Evolutionary conservation across 1,140 invertebrate genomes (phyloP), one percentile per base, ranked within the genome.

Genomic region (Planococcus citri): DNA sequence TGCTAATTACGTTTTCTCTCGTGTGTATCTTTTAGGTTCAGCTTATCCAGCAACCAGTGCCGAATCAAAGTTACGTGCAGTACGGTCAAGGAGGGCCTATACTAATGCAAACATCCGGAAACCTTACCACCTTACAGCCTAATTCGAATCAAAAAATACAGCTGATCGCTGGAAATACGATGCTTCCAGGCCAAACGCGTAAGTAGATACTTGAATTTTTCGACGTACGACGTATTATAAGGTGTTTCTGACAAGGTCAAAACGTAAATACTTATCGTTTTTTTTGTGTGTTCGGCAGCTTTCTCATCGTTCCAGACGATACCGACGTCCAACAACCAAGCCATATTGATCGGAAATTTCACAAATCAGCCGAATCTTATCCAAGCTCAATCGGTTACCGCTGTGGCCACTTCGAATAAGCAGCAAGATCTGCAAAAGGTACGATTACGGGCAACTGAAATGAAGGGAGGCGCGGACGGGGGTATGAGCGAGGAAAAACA

Each of bases 361-460:
- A 4, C 21, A n/a, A 58, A n/a, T n/a, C n/a, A n/a, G n/a, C 17
- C 10, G 20, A 64, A 64, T 64, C 20, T 64, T 3, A 64, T 64
- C 10, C 60, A 2, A 24, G 60, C 60, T 3, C 60, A 64, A 20
- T 27, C 60, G 10, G 22, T 64, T 14, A 25, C 60, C 10, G 22
- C 60, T 22, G 60, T 64, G 3, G 25, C 14, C 3, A 25, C 60
- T 4, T 64, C 60, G 3, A 33, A 33, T 33, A 64, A 64, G 22
- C 22, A 24, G 60, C 60, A 64, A 17, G 60, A 64, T 6, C 20
- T 64, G 20, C 60, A 64, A 17, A 64, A 64, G 60, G 60, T 64
- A 64, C 12, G 33, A 37, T 37, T 6, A 37, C n/a, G n/a, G n/a
- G n/a, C n/a, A n/a, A 37, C 33, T 37, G 14, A 37, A 6, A 37